Evolutionary conservation across 2,113 vertebrate genomes (phyloP).

Genomic region (Tinamus guttatus): DNA sequence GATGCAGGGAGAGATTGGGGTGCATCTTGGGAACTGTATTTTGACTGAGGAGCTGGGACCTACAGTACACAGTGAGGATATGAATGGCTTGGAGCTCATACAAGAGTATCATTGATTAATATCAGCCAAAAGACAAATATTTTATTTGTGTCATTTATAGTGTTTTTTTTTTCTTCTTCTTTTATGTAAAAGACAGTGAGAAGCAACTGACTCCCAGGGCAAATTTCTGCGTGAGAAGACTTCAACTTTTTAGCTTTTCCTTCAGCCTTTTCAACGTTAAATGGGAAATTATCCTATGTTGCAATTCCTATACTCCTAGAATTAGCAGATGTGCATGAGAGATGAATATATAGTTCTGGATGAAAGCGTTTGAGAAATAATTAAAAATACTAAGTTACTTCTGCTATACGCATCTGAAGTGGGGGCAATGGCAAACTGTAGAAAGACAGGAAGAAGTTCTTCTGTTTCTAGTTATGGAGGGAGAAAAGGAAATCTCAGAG

Average conservation of each 20-base stretch:
- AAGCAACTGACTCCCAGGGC: neutral
- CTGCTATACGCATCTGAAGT: neutral
- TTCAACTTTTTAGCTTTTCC: neutral
- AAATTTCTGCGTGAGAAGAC: neutral
- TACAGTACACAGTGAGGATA: neutral
- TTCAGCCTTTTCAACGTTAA: neutral
- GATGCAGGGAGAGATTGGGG: neutral
- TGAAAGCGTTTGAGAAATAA: neutral
- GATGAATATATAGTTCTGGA: neutral
- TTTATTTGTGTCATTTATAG: neutral
- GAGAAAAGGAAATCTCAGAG: too few species aligned
- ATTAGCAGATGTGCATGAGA: neutral
- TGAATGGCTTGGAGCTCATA: neutral
- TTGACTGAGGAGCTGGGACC: neutral
- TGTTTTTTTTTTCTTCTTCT: too few species aligned
- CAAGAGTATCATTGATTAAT: neutral
- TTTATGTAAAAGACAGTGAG: neutral
- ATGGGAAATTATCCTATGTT: too few species aligned
- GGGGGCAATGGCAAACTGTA: neutral
- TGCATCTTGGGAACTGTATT: fast-evolving
- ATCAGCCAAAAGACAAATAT: neutral
- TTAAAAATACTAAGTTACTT: neutral
- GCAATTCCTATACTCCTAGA: neutral
- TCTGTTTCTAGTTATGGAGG: neutral
- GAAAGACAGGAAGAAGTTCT: neutral